Conservation (phyloP, 1,140 invertebrate species). For the Lordiphosa mommai region DNA sequence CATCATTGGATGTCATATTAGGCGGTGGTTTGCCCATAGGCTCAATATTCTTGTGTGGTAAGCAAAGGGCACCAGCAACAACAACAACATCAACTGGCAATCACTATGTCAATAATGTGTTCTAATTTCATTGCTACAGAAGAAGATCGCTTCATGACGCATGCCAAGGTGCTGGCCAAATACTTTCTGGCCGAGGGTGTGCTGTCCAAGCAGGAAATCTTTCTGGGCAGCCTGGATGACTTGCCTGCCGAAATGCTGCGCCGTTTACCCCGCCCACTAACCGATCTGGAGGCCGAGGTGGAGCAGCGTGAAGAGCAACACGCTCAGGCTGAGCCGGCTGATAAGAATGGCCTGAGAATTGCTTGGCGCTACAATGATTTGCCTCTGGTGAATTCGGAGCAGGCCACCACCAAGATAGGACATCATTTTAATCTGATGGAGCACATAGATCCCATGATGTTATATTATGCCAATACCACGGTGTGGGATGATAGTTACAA, state of each 20-base stretch:
- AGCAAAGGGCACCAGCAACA: slow-evolving; percentile 2
- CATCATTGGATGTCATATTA: slow-evolving; percentile 85
- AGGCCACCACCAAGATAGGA: slow-evolving; percentile 79
- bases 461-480: slow-evolving; percentile 82
- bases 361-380: slow-evolving; percentile 92
- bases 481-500: slow-evolving; percentile 72
- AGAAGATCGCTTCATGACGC: slow-evolving; percentile 88
- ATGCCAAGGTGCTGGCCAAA: slow-evolving; percentile 87
- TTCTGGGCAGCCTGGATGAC: slow-evolving; percentile 87
- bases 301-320: slow-evolving; percentile 33
- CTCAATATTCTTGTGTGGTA: slow-evolving; percentile 83
- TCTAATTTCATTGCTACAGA: slow-evolving; percentile 81
- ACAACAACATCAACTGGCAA: background rate
- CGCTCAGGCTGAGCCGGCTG: slow-evolving; percentile 37
- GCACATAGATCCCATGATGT: slow-evolving; percentile 83
- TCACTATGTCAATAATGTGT: background rate
- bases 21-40: slow-evolving; percentile 84
- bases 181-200: slow-evolving; percentile 92
- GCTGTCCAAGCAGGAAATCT: slow-evolving; percentile 85
- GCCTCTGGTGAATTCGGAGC: slow-evolving; percentile 83
- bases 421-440: slow-evolving; percentile 91
- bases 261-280: slow-evolving; percentile 80
- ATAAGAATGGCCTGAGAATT: slow-evolving; percentile 86
- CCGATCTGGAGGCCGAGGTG: slow-evolving; percentile 48
- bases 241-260: slow-evolving; percentile 83